Evolutionary conservation across 2,113 vertebrate genomes (phyloP), one percentile per base, ranked within the genome.

Genomic region (Ardeotis arabs): DNA sequence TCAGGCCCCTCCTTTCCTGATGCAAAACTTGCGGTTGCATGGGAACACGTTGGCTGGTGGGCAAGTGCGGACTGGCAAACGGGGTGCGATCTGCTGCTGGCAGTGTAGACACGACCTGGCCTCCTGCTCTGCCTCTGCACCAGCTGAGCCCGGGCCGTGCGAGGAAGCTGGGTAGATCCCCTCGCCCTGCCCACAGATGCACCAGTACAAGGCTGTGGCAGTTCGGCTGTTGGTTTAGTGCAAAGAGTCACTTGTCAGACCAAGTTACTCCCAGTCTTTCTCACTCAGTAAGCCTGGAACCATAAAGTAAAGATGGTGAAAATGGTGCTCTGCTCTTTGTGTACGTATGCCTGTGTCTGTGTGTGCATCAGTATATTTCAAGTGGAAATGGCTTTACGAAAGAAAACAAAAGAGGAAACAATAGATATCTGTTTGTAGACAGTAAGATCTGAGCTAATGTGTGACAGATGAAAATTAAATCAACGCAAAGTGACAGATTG

Each of bases 211-310:
- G 52, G 53, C 73, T 72, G 73, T 29, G 64, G 44, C 56, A 6
- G 12, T 52, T 37, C 18, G 44, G 78, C 62, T 75, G n/a, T 47
- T 16, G 56, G 56, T 27, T 78, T 74, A n/a, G 52, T 79, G 86
- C 49, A 13, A n/a, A n/a, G 88, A 81, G 89, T 90, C 94, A 47
- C 81, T 82, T 90, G 82, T 94, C 92, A 91, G 63, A 82, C 78
- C 22, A 19, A 63, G 84, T 76, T 88, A 92, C 25, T 85, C 62
- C 69, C 41, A 31, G 39, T 15, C 11, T 55, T 69, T 33, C 59
- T 93, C 55, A 12, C 24, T 56, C 37, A 76, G 63, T 49, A 41
- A 77, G 63, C 52, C 81, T 41, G 69, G 83, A 68, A 53, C n/a
- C 1, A 47, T 39, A 12, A 74, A 92, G 47, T 14, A 28, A 91